Evolutionary conservation across 1,140 invertebrate genomes (phyloP).

Genomic region (Zophobas morio): DNA sequence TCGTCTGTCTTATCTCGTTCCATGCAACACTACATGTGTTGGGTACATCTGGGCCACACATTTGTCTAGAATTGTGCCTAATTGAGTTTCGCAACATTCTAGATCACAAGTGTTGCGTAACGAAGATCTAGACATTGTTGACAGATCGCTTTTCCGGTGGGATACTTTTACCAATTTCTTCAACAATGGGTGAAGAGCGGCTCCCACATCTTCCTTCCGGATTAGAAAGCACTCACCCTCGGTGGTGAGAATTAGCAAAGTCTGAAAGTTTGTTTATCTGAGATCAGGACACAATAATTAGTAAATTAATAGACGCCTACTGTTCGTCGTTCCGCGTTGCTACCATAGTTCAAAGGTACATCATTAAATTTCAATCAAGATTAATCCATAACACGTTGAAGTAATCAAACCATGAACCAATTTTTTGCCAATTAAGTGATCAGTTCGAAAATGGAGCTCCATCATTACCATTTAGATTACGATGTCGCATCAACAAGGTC

Average conservation of each 20-base stretch:
- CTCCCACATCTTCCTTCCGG: slow-evolving; percentile 4
- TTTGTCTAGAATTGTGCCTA: slow-evolving; percentile 22
- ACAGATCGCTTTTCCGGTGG: slow-evolving; percentile 10
- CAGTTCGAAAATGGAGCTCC: not conserved
- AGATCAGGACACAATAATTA: not conserved
- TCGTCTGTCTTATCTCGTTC: not conserved
- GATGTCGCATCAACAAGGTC: too few species aligned
- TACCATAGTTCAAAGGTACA: not conserved
- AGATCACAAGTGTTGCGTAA: slow-evolving; percentile 7
- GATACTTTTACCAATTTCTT: slow-evolving; percentile 33
- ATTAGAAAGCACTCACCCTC: slow-evolving; percentile 18
- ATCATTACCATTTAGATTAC: too few species aligned
- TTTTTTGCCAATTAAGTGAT: slow-evolving; percentile 14
- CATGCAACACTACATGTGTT: not conserved
- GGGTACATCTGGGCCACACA: slow-evolving; percentile 1
- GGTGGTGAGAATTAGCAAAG: not conserved
- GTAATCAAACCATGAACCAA: slow-evolving; percentile 8
- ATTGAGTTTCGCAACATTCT: slow-evolving; percentile 23
- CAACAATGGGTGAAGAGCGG: not conserved
- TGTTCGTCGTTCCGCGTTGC: too few species aligned
- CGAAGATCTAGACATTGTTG: slow-evolving; percentile 16
- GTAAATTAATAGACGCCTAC: too few species aligned
- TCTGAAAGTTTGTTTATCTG: not conserved
- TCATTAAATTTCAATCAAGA: not conserved
- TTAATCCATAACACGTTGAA: not conserved